phyloP scores from a whole-genome alignment of 2,797 vertebrate species.

The Peromyscus aztecus region DNA sequence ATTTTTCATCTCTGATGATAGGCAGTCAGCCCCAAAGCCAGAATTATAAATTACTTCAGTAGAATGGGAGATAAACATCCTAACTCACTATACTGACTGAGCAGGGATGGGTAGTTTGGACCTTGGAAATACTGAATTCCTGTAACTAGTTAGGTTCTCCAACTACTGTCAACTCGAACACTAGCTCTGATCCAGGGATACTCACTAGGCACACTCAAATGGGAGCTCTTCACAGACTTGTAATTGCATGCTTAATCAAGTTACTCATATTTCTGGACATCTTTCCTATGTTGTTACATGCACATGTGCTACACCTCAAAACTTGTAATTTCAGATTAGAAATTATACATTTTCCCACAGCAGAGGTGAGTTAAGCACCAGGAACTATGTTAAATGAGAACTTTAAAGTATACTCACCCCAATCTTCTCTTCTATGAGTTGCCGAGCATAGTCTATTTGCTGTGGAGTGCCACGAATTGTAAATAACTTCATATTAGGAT shows the following conservation, averaged over 20 bases:
- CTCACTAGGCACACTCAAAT: not conserved
- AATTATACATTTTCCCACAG: not conserved
- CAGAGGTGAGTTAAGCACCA: not conserved
- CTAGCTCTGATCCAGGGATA: not conserved
- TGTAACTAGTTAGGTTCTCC: not conserved
- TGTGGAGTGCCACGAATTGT: conserved; percentile 98
- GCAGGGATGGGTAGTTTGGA: not conserved
- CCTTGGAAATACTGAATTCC: not conserved
- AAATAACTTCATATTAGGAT: conserved; percentile 99
- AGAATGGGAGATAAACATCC: not conserved
- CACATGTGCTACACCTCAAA: not conserved
- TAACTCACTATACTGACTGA: not conserved
- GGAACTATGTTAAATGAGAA: not conserved
- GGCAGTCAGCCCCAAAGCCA: not conserved
- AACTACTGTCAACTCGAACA: not conserved
- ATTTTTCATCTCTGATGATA: conserved; percentile 1
- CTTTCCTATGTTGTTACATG: not conserved
- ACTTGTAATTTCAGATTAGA: not conserved
- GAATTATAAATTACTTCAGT: not conserved
- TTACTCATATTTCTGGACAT: not conserved
- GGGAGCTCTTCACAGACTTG: not conserved
- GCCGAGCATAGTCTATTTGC: conserved; percentile 98
- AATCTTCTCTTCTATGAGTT: conserved; percentile 99
- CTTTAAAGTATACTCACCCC: conserved; percentile 91
- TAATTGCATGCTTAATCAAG: not conserved